Conservation (phyloP, 2,113 vertebrate genomes). For the Phodopus roborovskii region DNA sequence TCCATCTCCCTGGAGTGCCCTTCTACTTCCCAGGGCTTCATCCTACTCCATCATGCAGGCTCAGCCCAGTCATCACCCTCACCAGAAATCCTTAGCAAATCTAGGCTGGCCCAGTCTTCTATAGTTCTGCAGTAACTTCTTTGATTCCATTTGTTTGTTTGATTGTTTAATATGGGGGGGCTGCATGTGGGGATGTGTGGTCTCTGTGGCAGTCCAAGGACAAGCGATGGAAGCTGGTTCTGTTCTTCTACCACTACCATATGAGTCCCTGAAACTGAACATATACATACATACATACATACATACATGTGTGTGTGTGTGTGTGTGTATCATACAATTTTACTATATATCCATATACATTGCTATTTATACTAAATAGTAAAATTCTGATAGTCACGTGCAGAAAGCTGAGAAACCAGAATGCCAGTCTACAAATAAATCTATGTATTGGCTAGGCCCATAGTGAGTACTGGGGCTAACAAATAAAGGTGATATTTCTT, state of each 20-base stretch:
- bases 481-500: conserved; percentile 42
- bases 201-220: neutral
- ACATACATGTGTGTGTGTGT: neutral
- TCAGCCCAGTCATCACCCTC: neutral
- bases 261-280: neutral
- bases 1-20: neutral
- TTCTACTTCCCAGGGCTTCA: neutral
- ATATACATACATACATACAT: too few species aligned
- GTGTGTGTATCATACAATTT: neutral
- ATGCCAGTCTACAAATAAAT: conserved; percentile 32
- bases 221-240: too few species aligned
- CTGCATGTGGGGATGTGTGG: neutral
- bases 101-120: too few species aligned
- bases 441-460: neutral
- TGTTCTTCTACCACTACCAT: neutral
- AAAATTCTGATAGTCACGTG: conserved; percentile 24
- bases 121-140: too few species aligned
- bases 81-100: neutral
- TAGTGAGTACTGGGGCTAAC: conserved; percentile 3
- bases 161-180: neutral
- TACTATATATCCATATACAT: neutral
- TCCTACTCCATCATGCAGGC: neutral
- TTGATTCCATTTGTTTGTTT: neutral
- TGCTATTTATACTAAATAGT: conserved; percentile 6
- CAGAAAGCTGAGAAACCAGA: neutral